Evolutionary conservation across 37 sponge, comb jelly and placozoan genomes (phyloP), one percentile per base, ranked within the genome.

Genomic region (Aphrocallistes beatrix): DNA sequence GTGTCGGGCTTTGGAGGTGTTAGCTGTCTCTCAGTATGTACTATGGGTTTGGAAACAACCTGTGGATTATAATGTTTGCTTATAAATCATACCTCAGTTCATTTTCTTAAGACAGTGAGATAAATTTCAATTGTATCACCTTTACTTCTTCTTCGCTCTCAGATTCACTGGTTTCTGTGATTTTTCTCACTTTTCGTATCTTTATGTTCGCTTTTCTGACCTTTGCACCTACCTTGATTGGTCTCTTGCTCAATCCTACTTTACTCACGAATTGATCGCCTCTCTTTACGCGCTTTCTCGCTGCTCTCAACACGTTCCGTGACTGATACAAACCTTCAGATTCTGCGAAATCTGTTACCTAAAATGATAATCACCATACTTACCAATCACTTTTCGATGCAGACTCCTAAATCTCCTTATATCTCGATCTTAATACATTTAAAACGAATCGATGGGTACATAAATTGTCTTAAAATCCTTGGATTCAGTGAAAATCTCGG

Each of bases 281-380:
- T 60, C 75, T 60, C 75, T 60, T 60, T 60, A 60, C 75, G 17
- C 75, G 75, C 34, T 60, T 60, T 30, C 75, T 60, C 75, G 75
- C 75, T 3, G 75, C 75, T 60, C 75, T 60, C n/a, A 60, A 13
- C 75, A 60, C 75, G 28, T 60, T 19, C 3, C 75, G 75, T 19
- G 75, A 60, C 75, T 60, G 75, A 30, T 25, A 60, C 34, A 60
- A 60, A 32, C 75, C 75, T 28, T 60, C 75, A 60, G 75, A 60
- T 60, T 60, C 75, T 60, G 75, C 75, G 75, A 13, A 19, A 25
- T 60, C 75, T 60, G 21, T 60, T 30, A 60, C 75, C 75, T 60
- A 60, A 25, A 13, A 60, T 42, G 13, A 16, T 13, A 42, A 42
- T 42, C 45, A 42, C 6, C n/a, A n/a, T n/a, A n/a, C n/a, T n/a